phyloP scores from a whole-genome alignment of 2,888 invertebrate genomes.

The Labia minor region DNA sequence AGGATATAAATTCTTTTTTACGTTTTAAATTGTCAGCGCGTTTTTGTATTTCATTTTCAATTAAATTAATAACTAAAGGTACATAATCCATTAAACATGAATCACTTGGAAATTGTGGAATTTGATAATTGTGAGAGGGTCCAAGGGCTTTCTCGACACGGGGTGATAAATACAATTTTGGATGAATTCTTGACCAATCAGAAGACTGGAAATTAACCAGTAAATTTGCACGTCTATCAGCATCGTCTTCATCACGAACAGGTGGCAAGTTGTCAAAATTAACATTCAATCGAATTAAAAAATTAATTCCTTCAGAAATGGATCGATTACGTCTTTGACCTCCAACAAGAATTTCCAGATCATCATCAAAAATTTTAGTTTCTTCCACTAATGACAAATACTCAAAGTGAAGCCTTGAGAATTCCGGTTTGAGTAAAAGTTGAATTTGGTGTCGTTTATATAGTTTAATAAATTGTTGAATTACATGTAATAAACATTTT shows the following conservation, averaged over 20 bases:
- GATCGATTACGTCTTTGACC: constrained; percentile 28
- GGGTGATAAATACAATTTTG: constrained; percentile 41
- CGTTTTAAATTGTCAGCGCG: constrained; percentile 34
- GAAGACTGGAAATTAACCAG: constrained; percentile 47
- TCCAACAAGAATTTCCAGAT: constrained; percentile 53
- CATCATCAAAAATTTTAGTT: constrained; percentile 42
- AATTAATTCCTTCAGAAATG: constrained; percentile 45
- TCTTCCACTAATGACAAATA: constrained; percentile 50
- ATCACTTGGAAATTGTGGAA: constrained; percentile 36
- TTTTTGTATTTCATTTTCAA: constrained; percentile 34
- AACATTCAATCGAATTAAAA: constrained; percentile 52
- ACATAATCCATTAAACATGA: constrained; percentile 36
- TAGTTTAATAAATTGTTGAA: constrained; percentile 48
- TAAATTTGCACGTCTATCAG: constrained; percentile 43
- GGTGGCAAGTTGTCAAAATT: constrained; percentile 52
- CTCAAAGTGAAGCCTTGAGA: constrained; percentile 48
- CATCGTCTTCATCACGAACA: constrained; percentile 40
- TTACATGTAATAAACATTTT: constrained; percentile 46
- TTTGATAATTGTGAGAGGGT: constrained; percentile 30
- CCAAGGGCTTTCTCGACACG: constrained; percentile 41
- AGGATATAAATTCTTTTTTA: constrained; percentile 39
- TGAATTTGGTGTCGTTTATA: constrained; percentile 52
- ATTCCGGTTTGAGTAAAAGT: constrained; percentile 29
- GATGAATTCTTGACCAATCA: constrained; percentile 37
- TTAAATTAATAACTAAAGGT: constrained; percentile 32